Evolutionary conservation across 2,113 vertebrate species (phyloP).

Genomic region (Gambusia affinis): DNA sequence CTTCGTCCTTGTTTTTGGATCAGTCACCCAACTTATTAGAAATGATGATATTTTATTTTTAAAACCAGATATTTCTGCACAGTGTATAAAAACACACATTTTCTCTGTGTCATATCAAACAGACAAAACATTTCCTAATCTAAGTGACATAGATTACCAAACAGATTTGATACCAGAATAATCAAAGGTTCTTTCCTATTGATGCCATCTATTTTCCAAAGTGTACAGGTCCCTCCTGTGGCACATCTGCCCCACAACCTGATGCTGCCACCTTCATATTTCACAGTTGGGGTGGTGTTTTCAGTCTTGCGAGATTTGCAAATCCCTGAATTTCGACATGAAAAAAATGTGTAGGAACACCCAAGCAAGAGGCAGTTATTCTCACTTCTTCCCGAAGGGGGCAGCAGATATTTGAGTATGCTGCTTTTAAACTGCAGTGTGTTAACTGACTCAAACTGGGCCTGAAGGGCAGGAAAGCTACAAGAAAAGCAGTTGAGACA

Average conservation of each 20-base stretch:
- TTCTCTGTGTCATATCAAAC: neutral
- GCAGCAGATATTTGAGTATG: conserved; percentile 37
- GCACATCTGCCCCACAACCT: too few relatives aligned
- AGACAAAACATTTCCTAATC: neutral
- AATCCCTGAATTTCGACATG: too few relatives aligned
- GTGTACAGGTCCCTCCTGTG: too few relatives aligned
- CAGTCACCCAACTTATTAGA: neutral
- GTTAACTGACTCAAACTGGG: neutral
- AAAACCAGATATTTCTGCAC: neutral
- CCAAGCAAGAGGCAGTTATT: neutral
- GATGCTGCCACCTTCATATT: too few relatives aligned
- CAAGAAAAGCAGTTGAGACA: conserved; percentile 5
- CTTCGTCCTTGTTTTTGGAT: neutral
- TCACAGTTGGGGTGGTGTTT: too few relatives aligned
- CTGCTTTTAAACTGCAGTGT: conserved; percentile 9
- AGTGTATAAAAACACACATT: neutral
- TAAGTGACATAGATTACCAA: too few relatives aligned
- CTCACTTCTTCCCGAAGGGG: conserved; percentile 36
- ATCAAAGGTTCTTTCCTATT: neutral
- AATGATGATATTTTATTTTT: neutral
- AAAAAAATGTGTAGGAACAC: neutral
- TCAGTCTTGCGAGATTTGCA: too few relatives aligned
- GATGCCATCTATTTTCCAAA: too few relatives aligned
- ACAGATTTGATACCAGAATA: neutral
- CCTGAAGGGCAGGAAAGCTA: conserved; percentile 1